A percentile compares a stretch with the other conserved stretches of the same genome.
Evolutionary conservation across 2,113 vertebrate species (phyloP).

Genomic region (Stegastes partitus): DNA sequence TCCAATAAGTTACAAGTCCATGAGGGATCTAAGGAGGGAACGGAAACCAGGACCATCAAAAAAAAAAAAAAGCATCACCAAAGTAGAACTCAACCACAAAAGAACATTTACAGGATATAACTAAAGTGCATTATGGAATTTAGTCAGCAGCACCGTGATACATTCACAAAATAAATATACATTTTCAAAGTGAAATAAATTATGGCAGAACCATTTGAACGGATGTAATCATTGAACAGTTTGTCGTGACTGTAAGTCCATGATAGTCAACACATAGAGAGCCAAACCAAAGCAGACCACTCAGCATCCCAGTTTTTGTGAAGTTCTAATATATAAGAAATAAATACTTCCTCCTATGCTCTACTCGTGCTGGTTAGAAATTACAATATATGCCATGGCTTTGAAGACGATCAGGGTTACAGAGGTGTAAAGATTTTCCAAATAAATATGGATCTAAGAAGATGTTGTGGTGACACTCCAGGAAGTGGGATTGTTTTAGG

Average conservation of each 20-base stretch:
- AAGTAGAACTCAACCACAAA: slow-evolving; percentile 72
- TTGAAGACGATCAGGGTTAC: slow-evolving; percentile 42
- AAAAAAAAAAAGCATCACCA: slow-evolving; percentile 35
- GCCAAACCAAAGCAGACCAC: slow-evolving; percentile 41
- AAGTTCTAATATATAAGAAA: slow-evolving; percentile 52
- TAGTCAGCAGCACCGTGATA: slow-evolving; percentile 96
- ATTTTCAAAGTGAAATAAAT: slow-evolving; percentile 94
- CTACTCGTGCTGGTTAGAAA: slow-evolving; percentile 33
- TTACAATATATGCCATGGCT: slow-evolving; percentile 33
- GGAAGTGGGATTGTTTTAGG: slow-evolving; percentile 26
- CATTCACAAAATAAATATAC: slow-evolving; percentile 98
- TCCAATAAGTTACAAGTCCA: slow-evolving; percentile 74
- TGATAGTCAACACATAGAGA: slow-evolving; percentile 24
- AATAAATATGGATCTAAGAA: slow-evolving; percentile 73
- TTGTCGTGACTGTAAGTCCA: slow-evolving; percentile 50
- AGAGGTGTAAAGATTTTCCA: slow-evolving; percentile 50
- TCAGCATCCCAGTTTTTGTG: slow-evolving; percentile 21
- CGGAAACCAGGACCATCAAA: slow-evolving; percentile 60
- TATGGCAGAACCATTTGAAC: slow-evolving; percentile 68
- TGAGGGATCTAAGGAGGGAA: slow-evolving; percentile 41
- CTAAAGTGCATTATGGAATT: slow-evolving; percentile 95
- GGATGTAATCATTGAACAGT: slow-evolving; percentile 57
- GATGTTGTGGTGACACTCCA: slow-evolving; percentile 40
- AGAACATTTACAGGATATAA: slow-evolving; percentile 74
- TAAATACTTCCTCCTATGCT: slow-evolving; percentile 58